phyloP scores from a whole-genome alignment of 2,888 invertebrate species.

The Luffia ferchaultella region DNA sequence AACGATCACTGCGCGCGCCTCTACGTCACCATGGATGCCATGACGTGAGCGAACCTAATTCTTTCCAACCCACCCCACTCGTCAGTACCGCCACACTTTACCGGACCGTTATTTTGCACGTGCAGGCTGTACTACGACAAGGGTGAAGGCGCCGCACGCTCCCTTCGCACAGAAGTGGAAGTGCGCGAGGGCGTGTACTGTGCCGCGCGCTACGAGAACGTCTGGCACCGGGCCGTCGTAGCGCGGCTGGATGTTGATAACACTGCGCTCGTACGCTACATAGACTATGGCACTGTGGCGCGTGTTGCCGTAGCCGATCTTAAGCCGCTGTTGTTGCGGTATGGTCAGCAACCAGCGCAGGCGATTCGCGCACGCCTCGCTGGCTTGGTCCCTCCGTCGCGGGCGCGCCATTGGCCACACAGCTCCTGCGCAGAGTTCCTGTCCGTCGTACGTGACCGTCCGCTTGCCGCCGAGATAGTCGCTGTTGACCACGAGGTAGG shows the following conservation, averaged over 20 bases:
- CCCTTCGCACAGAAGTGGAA: constrained; percentile 33
- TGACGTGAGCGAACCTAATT: constrained; percentile 37
- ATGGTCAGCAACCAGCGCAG: constrained; percentile 52
- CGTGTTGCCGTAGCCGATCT: constrained; percentile 25
- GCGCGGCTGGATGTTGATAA: constrained; percentile 40
- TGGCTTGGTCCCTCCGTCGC: constrained; percentile 40
- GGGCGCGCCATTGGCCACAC: constrained; percentile 49
- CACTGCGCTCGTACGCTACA: constrained; percentile 60
- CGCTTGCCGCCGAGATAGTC: constrained; percentile 41
- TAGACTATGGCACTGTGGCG: constrained; percentile 67
- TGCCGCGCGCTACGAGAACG: constrained; percentile 40
- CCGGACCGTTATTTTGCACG: not conserved
- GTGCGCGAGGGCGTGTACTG: constrained; percentile 54
- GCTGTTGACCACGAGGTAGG: constrained; percentile 23
- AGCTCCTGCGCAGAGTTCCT: constrained; percentile 44
- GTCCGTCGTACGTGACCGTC: constrained; percentile 29
- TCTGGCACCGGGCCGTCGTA: constrained; percentile 62
- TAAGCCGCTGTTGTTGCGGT: constrained; percentile 39
- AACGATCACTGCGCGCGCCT: constrained; percentile 33
- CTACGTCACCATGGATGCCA: constrained; percentile 55
- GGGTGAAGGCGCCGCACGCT: constrained; percentile 28
- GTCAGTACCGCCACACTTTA: not conserved
- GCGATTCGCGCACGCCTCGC: constrained; percentile 58
- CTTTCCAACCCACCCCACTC: not conserved
- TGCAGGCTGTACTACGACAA: constrained; percentile 33